These are phyloP conservation scores for Bombus impatiens DNA, from an alignment of 1,140 invertebrate genomes.

Conservation along the genomic window DNA sequence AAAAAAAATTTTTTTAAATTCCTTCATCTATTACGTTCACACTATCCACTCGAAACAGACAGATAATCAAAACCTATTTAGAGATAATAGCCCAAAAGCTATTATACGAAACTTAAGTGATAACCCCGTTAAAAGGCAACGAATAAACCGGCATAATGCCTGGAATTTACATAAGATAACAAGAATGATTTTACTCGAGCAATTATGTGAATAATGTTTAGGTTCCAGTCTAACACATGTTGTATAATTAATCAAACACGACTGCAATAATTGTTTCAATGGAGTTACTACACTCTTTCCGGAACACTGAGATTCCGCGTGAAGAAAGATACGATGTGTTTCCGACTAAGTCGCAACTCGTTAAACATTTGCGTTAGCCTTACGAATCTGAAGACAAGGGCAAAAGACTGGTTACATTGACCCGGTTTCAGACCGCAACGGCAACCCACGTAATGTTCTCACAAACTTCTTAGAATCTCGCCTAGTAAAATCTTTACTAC, in stretches of 20 bases:
- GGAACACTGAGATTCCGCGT: background rate
- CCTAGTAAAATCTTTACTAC: slow-evolving; percentile 11
- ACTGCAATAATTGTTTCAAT: too few relatives aligned
- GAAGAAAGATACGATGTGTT: background rate
- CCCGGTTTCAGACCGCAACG: slow-evolving; percentile 52
- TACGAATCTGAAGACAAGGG: slow-evolving; percentile 58
- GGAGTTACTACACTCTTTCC: background rate
- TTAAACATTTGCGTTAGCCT: slow-evolving; percentile 28
- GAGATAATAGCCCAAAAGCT: background rate
- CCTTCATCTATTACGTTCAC: background rate
- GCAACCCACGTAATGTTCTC: slow-evolving; percentile 14
- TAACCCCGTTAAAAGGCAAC: background rate
- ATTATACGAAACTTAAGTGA: background rate
- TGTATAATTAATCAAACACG: background rate
- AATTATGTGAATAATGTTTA: slow-evolving; percentile 13
- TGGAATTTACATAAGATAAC: slow-evolving; percentile 15
- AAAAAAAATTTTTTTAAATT: background rate
- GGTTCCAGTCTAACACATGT: background rate
- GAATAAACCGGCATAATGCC: background rate
- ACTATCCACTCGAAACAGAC: background rate
- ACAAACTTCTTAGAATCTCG: slow-evolving; percentile 47
- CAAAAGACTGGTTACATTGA: slow-evolving; percentile 63
- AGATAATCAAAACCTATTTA: background rate
- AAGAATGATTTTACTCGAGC: background rate
- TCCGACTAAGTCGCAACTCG: background rate